These are phyloP conservation scores for Oreochromis grahami DNA, from an alignment of 2,797 vertebrate genomes.

Conservation along the genomic window DNA sequence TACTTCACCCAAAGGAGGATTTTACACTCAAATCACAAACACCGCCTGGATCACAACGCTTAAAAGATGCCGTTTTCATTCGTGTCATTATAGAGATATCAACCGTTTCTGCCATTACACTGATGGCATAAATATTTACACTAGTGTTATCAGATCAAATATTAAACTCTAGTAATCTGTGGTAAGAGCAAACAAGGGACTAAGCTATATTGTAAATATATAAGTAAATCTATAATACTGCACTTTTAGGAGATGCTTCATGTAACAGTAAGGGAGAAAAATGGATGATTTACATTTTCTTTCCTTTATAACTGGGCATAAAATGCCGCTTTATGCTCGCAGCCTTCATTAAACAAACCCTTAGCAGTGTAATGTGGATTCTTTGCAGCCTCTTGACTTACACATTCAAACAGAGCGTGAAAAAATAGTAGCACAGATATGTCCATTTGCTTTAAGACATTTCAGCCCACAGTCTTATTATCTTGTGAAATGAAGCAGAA, in stretches of 20 bases:
- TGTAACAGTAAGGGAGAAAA: background rate
- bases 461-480: slow-evolving; percentile 47
- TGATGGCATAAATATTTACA: background rate
- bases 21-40: slow-evolving; percentile 26
- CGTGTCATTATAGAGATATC: background rate
- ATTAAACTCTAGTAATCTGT: background rate
- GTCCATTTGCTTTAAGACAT: slow-evolving; percentile 37
- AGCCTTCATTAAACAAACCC: background rate
- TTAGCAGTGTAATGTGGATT: background rate
- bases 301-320: background rate
- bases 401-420: background rate
- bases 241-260: background rate
- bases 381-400: slow-evolving; percentile 2
- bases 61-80: background rate
- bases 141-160: background rate
- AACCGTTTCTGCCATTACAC: background rate
- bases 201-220: background rate
- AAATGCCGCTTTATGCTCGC: background rate
- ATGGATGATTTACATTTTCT: background rate
- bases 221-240: background rate
- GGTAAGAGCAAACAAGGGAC: background rate
- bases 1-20: slow-evolving; percentile 35
- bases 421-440: slow-evolving; percentile 21
- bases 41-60: background rate
- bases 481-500: slow-evolving; percentile 61